Evolutionary conservation across 1,140 invertebrate species (phyloP).

Genomic region (Pentalonia nigronervosa): DNA sequence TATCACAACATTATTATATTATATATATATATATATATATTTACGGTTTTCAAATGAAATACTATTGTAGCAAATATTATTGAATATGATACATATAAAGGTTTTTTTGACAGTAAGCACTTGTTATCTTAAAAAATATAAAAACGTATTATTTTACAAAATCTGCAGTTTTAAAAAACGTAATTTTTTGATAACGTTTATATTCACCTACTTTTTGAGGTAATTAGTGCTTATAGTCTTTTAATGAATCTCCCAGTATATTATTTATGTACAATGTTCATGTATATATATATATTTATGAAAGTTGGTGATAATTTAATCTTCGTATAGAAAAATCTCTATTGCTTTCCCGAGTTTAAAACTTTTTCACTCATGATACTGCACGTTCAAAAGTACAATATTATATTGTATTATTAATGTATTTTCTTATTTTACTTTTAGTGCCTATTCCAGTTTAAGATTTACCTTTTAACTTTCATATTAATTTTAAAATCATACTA

Average conservation of each 20-base stretch:
- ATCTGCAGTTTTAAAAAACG: not conserved
- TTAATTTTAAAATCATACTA: conserved; percentile 5
- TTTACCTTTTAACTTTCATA: not conserved
- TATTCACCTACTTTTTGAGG: not conserved
- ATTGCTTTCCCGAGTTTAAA: not conserved
- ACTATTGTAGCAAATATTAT: too few species aligned
- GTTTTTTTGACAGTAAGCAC: too few species aligned
- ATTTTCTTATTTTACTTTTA: not conserved
- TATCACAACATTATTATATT: too few species aligned
- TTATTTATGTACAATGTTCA: not conserved
- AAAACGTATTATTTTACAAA: not conserved
- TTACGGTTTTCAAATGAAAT: too few species aligned
- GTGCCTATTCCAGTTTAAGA: not conserved
- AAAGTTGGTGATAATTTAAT: not conserved
- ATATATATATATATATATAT: too few species aligned
- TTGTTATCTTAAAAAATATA: not conserved
- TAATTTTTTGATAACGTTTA: not conserved
- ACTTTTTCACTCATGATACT: conserved; percentile 1
- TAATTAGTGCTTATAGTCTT: not conserved
- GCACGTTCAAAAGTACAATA: not conserved
- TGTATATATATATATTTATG: not conserved
- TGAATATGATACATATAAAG: too few species aligned
- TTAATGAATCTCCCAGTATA: not conserved
- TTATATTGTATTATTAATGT: not conserved
- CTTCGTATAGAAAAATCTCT: not conserved